Conservation (phyloP, 2,888 invertebrate genomes). For the Bruchidius siliquastri region DNA sequence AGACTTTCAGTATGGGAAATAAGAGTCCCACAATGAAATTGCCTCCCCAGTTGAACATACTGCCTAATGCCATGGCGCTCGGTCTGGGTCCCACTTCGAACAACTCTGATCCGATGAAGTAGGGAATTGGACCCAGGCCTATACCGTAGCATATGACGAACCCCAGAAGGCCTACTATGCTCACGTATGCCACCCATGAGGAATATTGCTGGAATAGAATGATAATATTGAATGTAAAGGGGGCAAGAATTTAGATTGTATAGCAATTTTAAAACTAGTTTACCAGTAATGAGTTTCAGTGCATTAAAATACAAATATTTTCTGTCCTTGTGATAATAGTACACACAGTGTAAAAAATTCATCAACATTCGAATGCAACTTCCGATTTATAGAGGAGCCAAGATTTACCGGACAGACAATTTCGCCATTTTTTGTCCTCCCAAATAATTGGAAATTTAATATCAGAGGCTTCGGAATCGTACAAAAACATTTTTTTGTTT, state of each 20-base stretch:
- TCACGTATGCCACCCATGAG: constrained; percentile 67
- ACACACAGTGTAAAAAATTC: too few relatives aligned
- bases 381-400: too few relatives aligned
- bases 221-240: background rate
- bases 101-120: constrained; percentile 80
- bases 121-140: constrained; percentile 83
- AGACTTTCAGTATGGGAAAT: constrained; percentile 61
- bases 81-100: constrained; percentile 82
- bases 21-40: constrained; percentile 82
- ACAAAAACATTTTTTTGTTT: too few relatives aligned
- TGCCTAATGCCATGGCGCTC: constrained; percentile 81
- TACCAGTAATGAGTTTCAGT: too few relatives aligned
- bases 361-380: too few relatives aligned
- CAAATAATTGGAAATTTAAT: too few relatives aligned
- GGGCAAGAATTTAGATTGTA: too few relatives aligned
- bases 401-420: too few relatives aligned
- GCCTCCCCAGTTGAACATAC: constrained; percentile 81
- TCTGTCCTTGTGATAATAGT: too few relatives aligned
- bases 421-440: too few relatives aligned
- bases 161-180: constrained; percentile 64
- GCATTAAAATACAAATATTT: too few relatives aligned
- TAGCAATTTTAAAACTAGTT: background rate
- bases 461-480: too few relatives aligned
- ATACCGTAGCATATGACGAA: constrained; percentile 79
- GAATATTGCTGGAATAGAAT: constrained; percentile 51